Base-by-base conservation (phyloP, 2,113 vertebrate species). In the Toxotes chatareus region DNA sequence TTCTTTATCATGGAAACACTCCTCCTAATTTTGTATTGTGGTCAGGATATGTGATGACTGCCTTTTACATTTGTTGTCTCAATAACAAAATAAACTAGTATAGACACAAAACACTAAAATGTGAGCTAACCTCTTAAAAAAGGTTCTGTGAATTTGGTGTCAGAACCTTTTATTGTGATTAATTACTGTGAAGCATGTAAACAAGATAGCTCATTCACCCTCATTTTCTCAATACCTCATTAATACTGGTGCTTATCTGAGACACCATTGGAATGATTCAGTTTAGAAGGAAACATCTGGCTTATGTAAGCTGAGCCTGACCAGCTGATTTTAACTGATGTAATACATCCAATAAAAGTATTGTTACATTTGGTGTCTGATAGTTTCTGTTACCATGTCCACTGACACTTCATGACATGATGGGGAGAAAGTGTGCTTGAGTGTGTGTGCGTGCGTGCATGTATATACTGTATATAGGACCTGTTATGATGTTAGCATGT, bases 401-500 rank as follows among this genome's bases (percentile, higher is more conserved):
- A 73, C 64, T 74, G 38, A 55, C 60, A 55, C 12, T 14, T 49
- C 5, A 64, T 49, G 32, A 6, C 2, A 34, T 61, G 44, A 57
- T 51, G 59, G 34, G 23, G 32, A 46, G 21, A 62, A 57, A 27
- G 12, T 64, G 9, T 66, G 46, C 19, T n/a, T 53, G 47, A 27
- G 62, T 46, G 49, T 69, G 42, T 65, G 42, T 65, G 44, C 16
- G n/a, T 42, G 47, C 49, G 47, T 69, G 19, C 36, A 12, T 55
- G 40, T 23, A n/a, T 42, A 13, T 19, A 16, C 55, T 13, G 6
- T 49, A 42, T 51, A 34, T 27, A 19, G 4, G 38, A 38, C 56
- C 32, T 31, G 62, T 82, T 72, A 68, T 3, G 0, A 42, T 61
- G 67, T 85, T 55, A 59, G 56, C 5, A 38, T 53, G 64, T 73